Evolutionary conservation across 2,797 vertebrate genomes (phyloP).

Genomic region (Atherinosoma microstoma): DNA sequence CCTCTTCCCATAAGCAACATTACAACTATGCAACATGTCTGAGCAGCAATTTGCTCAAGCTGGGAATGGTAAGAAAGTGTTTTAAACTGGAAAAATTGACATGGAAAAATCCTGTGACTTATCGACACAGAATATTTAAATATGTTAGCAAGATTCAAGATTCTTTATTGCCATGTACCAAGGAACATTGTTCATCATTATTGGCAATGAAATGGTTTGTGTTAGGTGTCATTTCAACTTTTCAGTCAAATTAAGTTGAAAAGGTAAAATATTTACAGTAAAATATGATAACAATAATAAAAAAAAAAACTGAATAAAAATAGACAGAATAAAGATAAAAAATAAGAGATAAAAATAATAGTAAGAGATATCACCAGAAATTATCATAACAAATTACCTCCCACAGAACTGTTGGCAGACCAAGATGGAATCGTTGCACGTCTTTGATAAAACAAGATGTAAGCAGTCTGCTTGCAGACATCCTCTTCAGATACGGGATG

Average conservation of each 20-base stretch:
- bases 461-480: constrained; percentile 94
- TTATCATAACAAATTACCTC: constrained; percentile 81
- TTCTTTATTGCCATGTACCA: too few species aligned
- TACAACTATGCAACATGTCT: not conserved
- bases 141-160: not conserved
- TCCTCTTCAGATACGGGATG: constrained; percentile 92
- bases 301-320: too few species aligned
- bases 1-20: not conserved
- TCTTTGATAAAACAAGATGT: constrained; percentile 98
- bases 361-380: not conserved
- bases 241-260: too few species aligned
- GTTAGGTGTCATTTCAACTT: too few species aligned
- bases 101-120: not conserved
- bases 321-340: not conserved
- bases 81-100: not conserved
- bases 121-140: not conserved
- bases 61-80: not conserved
- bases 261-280: too few species aligned
- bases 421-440: constrained; percentile 94
- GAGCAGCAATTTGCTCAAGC: not conserved
- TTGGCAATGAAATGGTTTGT: too few species aligned
- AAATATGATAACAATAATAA: too few species aligned
- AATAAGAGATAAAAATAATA: not conserved
- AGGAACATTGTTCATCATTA: too few species aligned
- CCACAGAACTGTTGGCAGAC: constrained; percentile 98